Conservation (phyloP, 2,888 invertebrate genomes). For the Ptychoptera albimana region DNA sequence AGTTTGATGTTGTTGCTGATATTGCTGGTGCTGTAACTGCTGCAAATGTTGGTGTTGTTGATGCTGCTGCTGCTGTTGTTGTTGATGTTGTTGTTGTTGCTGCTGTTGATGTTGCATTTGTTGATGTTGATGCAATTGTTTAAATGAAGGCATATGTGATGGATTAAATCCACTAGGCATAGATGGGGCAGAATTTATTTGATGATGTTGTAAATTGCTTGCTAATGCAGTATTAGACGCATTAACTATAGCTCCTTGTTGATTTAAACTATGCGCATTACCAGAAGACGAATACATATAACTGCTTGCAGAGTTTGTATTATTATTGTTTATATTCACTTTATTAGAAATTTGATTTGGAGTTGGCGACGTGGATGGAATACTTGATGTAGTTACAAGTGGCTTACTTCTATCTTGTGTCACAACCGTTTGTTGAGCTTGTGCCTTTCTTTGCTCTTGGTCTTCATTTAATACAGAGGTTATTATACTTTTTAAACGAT, state of each 20-base stretch:
- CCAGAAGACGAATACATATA: no score
- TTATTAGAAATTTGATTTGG: slow-evolving; percentile 20
- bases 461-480: slow-evolving; percentile 77
- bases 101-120: no score
- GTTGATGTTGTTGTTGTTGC: slow-evolving; percentile 8
- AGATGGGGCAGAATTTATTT: slow-evolving; percentile 8
- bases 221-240: slow-evolving; percentile 7
- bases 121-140: slow-evolving; percentile 3
- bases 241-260: no score
- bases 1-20: slow-evolving; percentile 14
- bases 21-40: slow-evolving; percentile 15
- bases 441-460: slow-evolving; percentile 35
- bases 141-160: slow-evolving; percentile 6
- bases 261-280: no score
- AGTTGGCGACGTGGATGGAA: slow-evolving; percentile 9
- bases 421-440: slow-evolving; percentile 13
- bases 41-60: slow-evolving; percentile 17
- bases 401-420: slow-evolving; percentile 8
- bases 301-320: no score
- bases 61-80: slow-evolving; percentile 13
- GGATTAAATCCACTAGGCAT: slow-evolving; percentile 7
- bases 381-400: slow-evolving; percentile 20
- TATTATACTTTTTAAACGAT: slow-evolving; percentile 73
- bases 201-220: slow-evolving; percentile 1
- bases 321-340: slow-evolving; percentile 14